Percentiles rank a stretch among this genome's conserved stretches.
Evolutionary conservation across 2,797 vertebrate genomes (phyloP).

Genomic region (Esox masquinongy): DNA sequence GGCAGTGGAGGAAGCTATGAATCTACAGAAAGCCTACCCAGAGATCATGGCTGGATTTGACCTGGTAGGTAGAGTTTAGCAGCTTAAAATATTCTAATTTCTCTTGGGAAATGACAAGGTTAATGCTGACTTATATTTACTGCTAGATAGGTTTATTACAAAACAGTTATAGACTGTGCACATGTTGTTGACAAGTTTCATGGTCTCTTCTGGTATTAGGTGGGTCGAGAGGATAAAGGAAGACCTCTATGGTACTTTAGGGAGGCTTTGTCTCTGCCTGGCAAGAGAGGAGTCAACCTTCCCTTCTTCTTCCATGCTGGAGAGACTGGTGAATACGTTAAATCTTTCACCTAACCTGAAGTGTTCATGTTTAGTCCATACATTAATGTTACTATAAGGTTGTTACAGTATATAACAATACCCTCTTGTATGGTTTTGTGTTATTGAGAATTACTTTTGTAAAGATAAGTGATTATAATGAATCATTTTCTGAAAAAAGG

Average conservation of each 20-base stretch:
- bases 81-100: background rate
- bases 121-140: background rate
- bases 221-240: constrained; percentile 87
- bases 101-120: background rate
- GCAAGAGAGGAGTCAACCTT: constrained; percentile 67
- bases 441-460: background rate
- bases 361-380: background rate
- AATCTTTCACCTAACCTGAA: background rate
- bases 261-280: constrained; percentile 80
- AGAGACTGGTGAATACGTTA: constrained; percentile 82
- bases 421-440: background rate
- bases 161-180: background rate
- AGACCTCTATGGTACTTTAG: constrained; percentile 81
- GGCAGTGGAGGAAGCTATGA: constrained; percentile 74
- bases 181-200: background rate
- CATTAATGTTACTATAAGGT: background rate
- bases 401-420: background rate
- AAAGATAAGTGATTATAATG: background rate
- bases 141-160: background rate
- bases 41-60: constrained; percentile 89
- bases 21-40: constrained; percentile 77
- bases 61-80: constrained; percentile 74
- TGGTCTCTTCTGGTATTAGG: constrained; percentile 60
- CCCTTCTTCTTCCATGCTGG: constrained; percentile 93
- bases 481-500: no score